Evolutionary conservation across 2,797 vertebrate genomes (phyloP).

Genomic region (Microctenopoma steveboyesi): DNA sequence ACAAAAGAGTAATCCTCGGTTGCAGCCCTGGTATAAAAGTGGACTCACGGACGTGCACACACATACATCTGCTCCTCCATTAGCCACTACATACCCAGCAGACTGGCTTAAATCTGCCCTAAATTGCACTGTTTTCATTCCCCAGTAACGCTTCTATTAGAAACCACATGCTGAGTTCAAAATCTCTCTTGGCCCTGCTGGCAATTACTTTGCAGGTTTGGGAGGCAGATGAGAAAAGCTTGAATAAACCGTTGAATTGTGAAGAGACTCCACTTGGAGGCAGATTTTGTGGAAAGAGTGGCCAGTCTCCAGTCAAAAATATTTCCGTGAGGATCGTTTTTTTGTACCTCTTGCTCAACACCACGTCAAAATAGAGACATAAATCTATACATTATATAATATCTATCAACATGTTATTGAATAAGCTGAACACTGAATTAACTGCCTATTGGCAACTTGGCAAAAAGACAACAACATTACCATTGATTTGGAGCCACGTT

Average conservation of each 20-base stretch:
- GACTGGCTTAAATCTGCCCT: constrained; percentile 23
- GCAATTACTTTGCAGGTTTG: constrained; percentile 20
- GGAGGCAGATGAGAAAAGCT: constrained; percentile 31
- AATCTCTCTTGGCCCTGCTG: constrained; percentile 29
- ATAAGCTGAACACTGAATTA: too few relatives aligned
- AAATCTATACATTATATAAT: too few relatives aligned
- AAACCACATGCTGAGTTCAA: constrained; percentile 42
- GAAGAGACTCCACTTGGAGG: constrained; percentile 19
- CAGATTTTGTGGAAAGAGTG: constrained; percentile 42
- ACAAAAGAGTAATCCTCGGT: too few relatives aligned
- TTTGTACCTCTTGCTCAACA: constrained; percentile 21
- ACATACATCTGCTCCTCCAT: background rate
- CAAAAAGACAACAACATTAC: too few relatives aligned
- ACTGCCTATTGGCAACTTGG: too few relatives aligned
- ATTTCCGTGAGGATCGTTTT: constrained; percentile 46
- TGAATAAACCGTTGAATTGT: constrained; percentile 14
- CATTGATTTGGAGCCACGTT: too few relatives aligned
- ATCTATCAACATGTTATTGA: too few relatives aligned
- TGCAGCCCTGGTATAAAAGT: background rate
- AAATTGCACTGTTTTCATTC: constrained; percentile 31
- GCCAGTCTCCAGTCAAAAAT: constrained; percentile 36
- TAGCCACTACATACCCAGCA: background rate
- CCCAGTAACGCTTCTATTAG: constrained; percentile 22
- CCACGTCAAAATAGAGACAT: background rate
- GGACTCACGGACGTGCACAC: background rate